Evolutionary conservation across 2,113 vertebrate species (phyloP).

Genomic region (Ursus arctos): DNA sequence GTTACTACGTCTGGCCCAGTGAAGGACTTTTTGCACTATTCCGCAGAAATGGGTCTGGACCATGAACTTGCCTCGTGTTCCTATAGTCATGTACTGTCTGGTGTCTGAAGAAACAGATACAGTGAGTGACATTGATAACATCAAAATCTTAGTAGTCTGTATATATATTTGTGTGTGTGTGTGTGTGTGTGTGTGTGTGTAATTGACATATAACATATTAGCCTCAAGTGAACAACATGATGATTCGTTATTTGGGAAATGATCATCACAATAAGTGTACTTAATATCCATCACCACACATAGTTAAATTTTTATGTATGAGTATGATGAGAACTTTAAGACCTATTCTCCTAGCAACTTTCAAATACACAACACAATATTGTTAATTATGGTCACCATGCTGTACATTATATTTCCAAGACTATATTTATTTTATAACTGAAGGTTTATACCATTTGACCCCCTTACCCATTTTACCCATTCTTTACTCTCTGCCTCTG

Average conservation of each 20-base stretch:
- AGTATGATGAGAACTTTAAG: not conserved
- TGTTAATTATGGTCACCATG: not conserved
- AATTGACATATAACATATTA: not conserved
- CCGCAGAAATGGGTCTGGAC: not conserved
- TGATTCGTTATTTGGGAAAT: not conserved
- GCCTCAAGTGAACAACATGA: not conserved
- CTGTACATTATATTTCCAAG: too few relatives aligned
- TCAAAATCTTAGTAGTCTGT: not conserved
- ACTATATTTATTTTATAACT: not conserved
- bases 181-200: not conserved
- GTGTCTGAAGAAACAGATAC: not conserved
- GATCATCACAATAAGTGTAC: not conserved
- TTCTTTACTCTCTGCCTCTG: not conserved
- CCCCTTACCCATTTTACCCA: not conserved
- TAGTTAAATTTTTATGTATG: not conserved
- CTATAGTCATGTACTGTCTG: not conserved
- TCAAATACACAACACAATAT: not conserved
- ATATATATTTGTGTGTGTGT: not conserved
- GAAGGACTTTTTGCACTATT: not conserved
- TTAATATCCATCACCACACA: not conserved
- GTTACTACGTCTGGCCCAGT: not conserved
- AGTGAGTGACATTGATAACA: not conserved
- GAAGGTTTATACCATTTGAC: not conserved
- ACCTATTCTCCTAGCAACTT: not conserved
- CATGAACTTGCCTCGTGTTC: not conserved